These are phyloP conservation scores for Calliphora vomitoria DNA, from an alignment of 2,888 invertebrate genomes.

Conservation along the genomic window DNA sequence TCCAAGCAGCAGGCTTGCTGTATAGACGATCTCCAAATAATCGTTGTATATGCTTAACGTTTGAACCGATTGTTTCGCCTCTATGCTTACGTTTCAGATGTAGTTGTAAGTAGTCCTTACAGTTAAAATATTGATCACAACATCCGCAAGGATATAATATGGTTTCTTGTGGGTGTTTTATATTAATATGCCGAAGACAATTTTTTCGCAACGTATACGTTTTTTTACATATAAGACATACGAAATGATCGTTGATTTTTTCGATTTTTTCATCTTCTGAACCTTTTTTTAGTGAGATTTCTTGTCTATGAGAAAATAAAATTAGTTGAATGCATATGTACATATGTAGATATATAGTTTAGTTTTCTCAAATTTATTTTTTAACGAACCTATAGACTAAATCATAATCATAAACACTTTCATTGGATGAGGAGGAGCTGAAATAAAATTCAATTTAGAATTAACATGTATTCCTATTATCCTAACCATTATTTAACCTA, in stretches of 20 bases:
- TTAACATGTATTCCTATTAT: no score
- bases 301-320: not conserved
- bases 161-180: slow-evolving; percentile 76
- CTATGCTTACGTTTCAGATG: slow-evolving; percentile 75
- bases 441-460: no score
- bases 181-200: slow-evolving; percentile 79
- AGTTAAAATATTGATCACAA: slow-evolving; percentile 78
- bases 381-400: not conserved
- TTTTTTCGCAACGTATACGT: slow-evolving; percentile 81
- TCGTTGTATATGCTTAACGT: slow-evolving; percentile 75
- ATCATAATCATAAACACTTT: no score
- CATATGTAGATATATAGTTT: no score
- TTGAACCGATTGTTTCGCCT: slow-evolving; percentile 73
- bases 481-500: no score
- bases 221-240: slow-evolving; percentile 79
- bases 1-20: slow-evolving; percentile 75
- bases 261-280: slow-evolving; percentile 76
- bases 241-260: slow-evolving; percentile 75
- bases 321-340: not conserved
- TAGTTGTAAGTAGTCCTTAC: slow-evolving; percentile 79
- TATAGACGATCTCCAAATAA: slow-evolving; percentile 79
- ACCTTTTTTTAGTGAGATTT: slow-evolving; percentile 74
- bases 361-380: not conserved
- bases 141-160: slow-evolving; percentile 74
- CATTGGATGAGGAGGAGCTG: no score